Percentiles rank a stretch among this genome's conserved stretches.
These are phyloP conservation scores for Rhopilema esculentum DNA, from an alignment of 30 jellyfish, hydroid and myxozoan species.

Conservation along the genomic window DNA sequence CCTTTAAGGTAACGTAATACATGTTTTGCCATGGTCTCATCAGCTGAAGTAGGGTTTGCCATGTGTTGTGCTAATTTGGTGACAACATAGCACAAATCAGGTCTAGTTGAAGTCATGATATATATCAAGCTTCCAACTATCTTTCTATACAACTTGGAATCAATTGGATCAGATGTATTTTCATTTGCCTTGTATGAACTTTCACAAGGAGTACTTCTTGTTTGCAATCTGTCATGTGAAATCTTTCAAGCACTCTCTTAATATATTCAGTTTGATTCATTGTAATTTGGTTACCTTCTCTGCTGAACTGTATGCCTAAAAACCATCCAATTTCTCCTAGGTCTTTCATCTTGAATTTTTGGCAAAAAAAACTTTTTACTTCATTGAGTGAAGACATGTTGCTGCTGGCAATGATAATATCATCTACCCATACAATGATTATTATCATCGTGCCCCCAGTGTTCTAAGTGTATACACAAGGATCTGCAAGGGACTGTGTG, in stretches of 20 bases:
- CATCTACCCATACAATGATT: slow-evolving; percentile 70
- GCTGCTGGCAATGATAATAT: slow-evolving; percentile 51
- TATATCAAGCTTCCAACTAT: slow-evolving; percentile 23
- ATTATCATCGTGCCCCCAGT: slow-evolving; percentile 17
- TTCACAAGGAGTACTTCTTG: slow-evolving; percentile 69
- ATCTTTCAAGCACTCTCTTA: slow-evolving; percentile 9
- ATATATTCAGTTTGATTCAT: slow-evolving; percentile 21
- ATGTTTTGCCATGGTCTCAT: slow-evolving; percentile 11
- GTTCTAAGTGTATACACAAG: slow-evolving; percentile 32
- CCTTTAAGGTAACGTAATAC: slow-evolving; percentile 30
- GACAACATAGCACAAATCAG: slow-evolving; percentile 33
- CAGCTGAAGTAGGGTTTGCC: slow-evolving; percentile 29
- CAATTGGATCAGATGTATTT: slow-evolving; percentile 16
- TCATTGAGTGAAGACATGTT: not conserved
- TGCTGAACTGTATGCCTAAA: slow-evolving; percentile 22
- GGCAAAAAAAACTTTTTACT: not conserved
- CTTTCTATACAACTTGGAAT: slow-evolving; percentile 17
- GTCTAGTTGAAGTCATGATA: slow-evolving; percentile 26
- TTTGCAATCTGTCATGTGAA: slow-evolving; percentile 67
- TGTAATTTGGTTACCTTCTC: slow-evolving; percentile 2
- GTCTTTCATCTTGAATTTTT: slow-evolving; percentile 55
- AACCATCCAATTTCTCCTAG: slow-evolving; percentile 41
- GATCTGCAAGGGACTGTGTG: slow-evolving; percentile 43
- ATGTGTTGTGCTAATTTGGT: slow-evolving; percentile 34
- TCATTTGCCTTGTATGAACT: not conserved